Evolutionary conservation across 64 coral and sea anemone species (phyloP), one percentile per base, ranked within the genome.

Genomic region (Montipora sp.): DNA sequence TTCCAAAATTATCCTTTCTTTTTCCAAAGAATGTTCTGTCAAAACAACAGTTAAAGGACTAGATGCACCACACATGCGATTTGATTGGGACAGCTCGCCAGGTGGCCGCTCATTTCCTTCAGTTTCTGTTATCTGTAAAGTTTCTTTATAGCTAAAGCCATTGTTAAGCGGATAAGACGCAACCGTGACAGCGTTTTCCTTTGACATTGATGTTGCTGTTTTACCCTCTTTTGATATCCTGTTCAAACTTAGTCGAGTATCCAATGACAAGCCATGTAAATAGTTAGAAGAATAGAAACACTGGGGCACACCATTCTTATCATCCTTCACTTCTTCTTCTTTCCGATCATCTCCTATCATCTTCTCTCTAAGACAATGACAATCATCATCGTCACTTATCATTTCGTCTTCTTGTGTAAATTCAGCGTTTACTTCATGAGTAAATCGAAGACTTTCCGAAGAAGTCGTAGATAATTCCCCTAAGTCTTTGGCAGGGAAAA

Each of bases 391-490:
- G 14, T 67, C 61, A 50, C 60, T 51, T 15, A 50, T 12, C 16
- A 50, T 63, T 47, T 48, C 65, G 65, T 47, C 47, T 85, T 85
- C 47, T 5, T 19, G 19, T n/a, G 15, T 14, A 3, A 84, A 18
- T 71, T 71, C 82, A 50, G 82, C 16, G 12, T 70, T 85, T 21
- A 85, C 19, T 71, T 85, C 82, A 72, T 70, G 71, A 9, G 45
- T 71, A 9, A 48, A 47, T 67, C 71, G 59, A 47, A 67, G 8
- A 19, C 61, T 71, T 68, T 72, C 63, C 1, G 82, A 85, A 50
- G 82, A 51, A 22, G 82, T n/a, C 10, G 65, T 85, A 48, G 65
- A 85, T 44, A 50, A 47, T 85, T 72, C 82, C 19, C 71, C 82
- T 13, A 15, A 85, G 19, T 85, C 65, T 48, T 85, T 6, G 23